Percentiles rank a stretch among this genome's conserved stretches.
phyloP scores from a whole-genome alignment of 2,888 invertebrate species.

The Gastracanthus pulcherrimus region DNA sequence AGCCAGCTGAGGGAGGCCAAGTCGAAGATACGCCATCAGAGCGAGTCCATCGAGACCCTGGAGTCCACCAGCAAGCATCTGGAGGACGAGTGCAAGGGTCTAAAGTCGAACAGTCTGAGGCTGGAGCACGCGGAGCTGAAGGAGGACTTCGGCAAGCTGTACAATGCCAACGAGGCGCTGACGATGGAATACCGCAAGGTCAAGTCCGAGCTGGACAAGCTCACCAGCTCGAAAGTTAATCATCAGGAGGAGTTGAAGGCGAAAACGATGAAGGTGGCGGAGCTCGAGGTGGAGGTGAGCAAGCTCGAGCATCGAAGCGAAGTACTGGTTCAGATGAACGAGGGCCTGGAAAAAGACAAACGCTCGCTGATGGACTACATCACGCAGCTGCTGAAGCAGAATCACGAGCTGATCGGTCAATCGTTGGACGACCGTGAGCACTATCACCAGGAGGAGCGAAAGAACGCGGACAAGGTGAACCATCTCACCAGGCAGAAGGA shows the following conservation, averaged over 20 bases:
- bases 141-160: constrained; percentile 41
- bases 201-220: not conserved
- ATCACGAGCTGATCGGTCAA: constrained; percentile 92
- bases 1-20: constrained; percentile 1
- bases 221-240: too few relatives aligned
- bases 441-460: constrained; percentile 93
- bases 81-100: not conserved
- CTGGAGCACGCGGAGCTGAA: constrained; percentile 15
- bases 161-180: not conserved
- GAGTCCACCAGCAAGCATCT: not conserved
- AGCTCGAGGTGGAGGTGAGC: constrained; percentile 86
- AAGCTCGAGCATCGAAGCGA: constrained; percentile 90
- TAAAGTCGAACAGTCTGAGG: not conserved
- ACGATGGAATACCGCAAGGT: not conserved
- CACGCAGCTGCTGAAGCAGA: constrained; percentile 90
- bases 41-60: constrained; percentile 11
- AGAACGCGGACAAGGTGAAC: constrained; percentile 92
- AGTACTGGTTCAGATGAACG: constrained; percentile 88
- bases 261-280: constrained; percentile 85
- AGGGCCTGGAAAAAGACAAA: constrained; percentile 74
- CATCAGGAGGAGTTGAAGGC: constrained; percentile 82
- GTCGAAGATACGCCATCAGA: not conserved
- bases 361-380: constrained; percentile 93
- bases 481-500: constrained; percentile 94
- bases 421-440: constrained; percentile 94